Base-by-base conservation (phyloP, 2,797 vertebrate species). In the Xenentodon cancila region DNA sequence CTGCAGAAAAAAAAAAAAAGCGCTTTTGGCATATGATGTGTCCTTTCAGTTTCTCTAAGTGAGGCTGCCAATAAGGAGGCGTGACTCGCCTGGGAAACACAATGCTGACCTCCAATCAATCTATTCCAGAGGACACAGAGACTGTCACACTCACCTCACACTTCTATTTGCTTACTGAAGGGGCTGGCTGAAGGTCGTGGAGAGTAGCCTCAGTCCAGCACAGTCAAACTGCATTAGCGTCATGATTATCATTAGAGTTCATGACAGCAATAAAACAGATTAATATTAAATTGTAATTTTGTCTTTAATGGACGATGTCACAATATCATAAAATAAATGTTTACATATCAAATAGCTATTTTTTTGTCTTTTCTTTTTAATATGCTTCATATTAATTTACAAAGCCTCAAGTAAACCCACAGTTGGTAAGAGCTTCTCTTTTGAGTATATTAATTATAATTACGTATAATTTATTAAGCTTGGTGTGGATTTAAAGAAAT, bases 1-100 rank as follows among this genome's bases (percentile, higher is more conserved):
- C 30, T 5, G 30, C 30, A 30, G 4, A 30, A 6, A 61, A 56
- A 59, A 30, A 1, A 30, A 6, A 61, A 56, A 59, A 66, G 60
- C 70, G 67, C 17, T 54, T 43, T 21, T 53, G 61, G 40, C 56
- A 55, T 75, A 69, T 81, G 78, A 81, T 54, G 64, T 40, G 59
- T 51, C 54, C 80, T 84, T 84, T 85, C 87, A 89, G 37, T 80
- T 86, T 87, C 84, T 85, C 75, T 80, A 81, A 82, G 77, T 84
- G 77, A 90, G 55, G 67, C 77, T 79, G 82, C 74, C 84, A 79
- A 84, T 88, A 85, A 87, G 2, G 25, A 75, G 43, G 77, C 73
- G 75, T 84, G 89, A 83, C 84, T 77, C 32, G 80, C 77, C 71
- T 84, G 53, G 59, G 69, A 84, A 82, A 78, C 73, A 75, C 53